These are phyloP conservation scores for Holothuria leucospilota DNA, from an alignment of 53 echinoderm and acorn worm genomes.

Conservation along the genomic window DNA sequence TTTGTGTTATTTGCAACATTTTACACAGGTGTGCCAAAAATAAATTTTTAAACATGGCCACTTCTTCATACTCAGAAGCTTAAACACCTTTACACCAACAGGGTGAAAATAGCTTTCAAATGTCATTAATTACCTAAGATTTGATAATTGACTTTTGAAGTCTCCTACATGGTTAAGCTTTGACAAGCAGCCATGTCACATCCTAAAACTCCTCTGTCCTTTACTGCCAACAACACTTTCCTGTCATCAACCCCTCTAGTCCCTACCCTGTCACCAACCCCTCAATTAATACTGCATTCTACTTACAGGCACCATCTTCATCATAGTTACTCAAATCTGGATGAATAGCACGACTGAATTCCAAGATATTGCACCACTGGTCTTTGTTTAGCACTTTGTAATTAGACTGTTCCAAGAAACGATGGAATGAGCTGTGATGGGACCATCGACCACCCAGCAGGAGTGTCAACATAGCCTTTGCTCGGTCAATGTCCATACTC, in stretches of 20 bases:
- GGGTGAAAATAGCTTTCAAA: too few relatives aligned
- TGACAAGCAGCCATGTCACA: too few relatives aligned
- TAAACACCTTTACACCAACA: too few relatives aligned
- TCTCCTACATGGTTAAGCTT: too few relatives aligned
- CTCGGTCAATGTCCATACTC: slow-evolving; percentile 87
- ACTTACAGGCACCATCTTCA: slow-evolving; percentile 99
- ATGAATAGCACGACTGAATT: slow-evolving; percentile 94
- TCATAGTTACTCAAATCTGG: slow-evolving; percentile 97
- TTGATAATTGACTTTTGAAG: too few relatives aligned
- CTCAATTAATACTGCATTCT: too few relatives aligned
- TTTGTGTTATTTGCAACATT: too few relatives aligned
- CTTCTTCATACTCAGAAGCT: too few relatives aligned
- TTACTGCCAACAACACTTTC: background rate
- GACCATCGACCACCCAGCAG: slow-evolving; percentile 93
- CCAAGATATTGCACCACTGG: slow-evolving; percentile 99
- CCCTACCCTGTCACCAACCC: too few relatives aligned
- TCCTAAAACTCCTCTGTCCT: background rate
- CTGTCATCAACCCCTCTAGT: background rate
- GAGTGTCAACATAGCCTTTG: slow-evolving; percentile 84
- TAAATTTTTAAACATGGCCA: too few relatives aligned
- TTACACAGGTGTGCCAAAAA: too few relatives aligned
- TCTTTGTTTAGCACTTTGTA: slow-evolving; percentile 98
- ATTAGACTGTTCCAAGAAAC: slow-evolving; percentile 89
- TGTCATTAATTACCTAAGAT: too few relatives aligned
- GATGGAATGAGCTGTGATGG: slow-evolving; percentile 89